phyloP scores from a whole-genome alignment of 2,888 invertebrate genomes.

The Lasioglossum oenotherae region DNA sequence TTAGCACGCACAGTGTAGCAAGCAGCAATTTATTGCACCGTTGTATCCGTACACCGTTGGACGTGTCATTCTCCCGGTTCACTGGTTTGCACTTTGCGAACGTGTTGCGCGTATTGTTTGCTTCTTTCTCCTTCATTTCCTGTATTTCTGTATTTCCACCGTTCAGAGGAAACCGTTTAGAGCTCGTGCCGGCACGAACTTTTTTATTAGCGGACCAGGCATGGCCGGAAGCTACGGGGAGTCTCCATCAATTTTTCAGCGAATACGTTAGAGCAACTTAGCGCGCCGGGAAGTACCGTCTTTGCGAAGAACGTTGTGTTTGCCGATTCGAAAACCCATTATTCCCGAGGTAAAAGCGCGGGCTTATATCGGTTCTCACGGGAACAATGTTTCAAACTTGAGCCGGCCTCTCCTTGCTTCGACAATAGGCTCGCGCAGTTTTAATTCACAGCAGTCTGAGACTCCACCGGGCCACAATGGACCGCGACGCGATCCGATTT shows the following conservation, averaged over 20 bases:
- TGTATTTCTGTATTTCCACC: neutral
- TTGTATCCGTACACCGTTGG: neutral
- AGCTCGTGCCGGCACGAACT: neutral
- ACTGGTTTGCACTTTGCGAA: neutral
- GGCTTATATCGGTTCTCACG: neutral
- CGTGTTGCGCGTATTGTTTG: neutral
- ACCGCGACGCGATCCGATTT: neutral
- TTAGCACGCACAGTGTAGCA: neutral
- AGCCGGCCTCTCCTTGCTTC: neutral
- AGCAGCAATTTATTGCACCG: slow-evolving; percentile 9
- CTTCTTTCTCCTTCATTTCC: neutral
- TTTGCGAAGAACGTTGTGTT: neutral
- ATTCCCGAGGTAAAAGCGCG: neutral
- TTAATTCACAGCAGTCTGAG: neutral
- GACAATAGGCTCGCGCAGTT: neutral
- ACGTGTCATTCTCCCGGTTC: neutral
- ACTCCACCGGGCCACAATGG: neutral
- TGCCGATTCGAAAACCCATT: neutral
- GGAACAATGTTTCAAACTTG: neutral
- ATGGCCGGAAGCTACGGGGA: neutral
- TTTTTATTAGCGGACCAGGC: neutral
- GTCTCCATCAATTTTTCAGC: neutral
- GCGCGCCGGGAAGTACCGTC: neutral
- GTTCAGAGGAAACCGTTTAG: neutral
- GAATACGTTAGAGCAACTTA: neutral